Percentiles rank a stretch among this genome's conserved stretches.
phyloP scores from a whole-genome alignment of 1,140 invertebrate species.

The Drosophila chauvacae region DNA sequence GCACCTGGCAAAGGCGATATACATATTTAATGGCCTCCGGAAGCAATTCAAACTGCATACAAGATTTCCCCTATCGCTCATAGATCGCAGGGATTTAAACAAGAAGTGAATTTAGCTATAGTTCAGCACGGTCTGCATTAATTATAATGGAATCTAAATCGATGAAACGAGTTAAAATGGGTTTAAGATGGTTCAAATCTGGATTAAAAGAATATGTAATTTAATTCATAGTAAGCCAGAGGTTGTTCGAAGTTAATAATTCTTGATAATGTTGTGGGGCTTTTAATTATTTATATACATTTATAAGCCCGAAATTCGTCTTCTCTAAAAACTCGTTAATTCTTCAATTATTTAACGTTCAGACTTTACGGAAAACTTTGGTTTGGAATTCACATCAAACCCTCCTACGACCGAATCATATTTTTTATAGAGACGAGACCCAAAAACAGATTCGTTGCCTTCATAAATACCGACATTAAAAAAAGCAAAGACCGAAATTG shows the following conservation, averaged over 20 bases:
- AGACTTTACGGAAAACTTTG: neutral
- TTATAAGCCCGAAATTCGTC: no score
- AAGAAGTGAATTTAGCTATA: slow-evolving; percentile 6
- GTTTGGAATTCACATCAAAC: neutral
- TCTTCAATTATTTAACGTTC: neutral
- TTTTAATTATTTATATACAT: neutral
- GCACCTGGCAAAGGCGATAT: slow-evolving; percentile 28
- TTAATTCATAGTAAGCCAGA: neutral
- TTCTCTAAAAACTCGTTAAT: neutral
- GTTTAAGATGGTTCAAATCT: neutral
- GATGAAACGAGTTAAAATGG: neutral
- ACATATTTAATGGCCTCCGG: slow-evolving; percentile 48
- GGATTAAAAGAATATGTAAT: neutral
- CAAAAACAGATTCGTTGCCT: slow-evolving; percentile 7
- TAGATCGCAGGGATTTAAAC: slow-evolving; percentile 18
- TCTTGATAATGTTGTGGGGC: neutral
- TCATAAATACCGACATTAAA: slow-evolving; percentile 11
- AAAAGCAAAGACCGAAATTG: slow-evolving; percentile 37
- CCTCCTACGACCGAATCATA: neutral
- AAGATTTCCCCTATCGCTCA: slow-evolving; percentile 36
- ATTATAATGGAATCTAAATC: neutral
- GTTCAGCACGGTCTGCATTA: neutral
- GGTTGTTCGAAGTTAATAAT: neutral
- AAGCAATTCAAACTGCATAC: slow-evolving; percentile 53
- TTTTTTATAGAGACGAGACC: neutral